Percentiles rank a stretch among this genome's conserved stretches.
phyloP scores from a whole-genome alignment of 2,113 vertebrate species.

The Leuciscus idus region DNA sequence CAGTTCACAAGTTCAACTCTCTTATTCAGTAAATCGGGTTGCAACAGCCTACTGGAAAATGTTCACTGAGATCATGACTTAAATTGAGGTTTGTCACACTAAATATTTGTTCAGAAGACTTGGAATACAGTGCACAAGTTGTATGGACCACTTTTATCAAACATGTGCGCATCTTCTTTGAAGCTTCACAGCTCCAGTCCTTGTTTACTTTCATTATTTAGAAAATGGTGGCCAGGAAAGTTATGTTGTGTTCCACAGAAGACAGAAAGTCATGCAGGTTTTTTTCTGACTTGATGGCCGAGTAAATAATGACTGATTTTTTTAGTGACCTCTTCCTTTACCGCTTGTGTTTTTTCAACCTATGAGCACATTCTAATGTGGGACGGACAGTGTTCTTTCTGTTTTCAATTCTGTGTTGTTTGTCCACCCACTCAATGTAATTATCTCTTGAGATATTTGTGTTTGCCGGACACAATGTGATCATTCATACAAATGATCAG shows the following conservation, averaged over 20 bases:
- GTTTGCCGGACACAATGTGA: conserved; percentile 54
- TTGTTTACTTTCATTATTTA: background rate
- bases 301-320: background rate
- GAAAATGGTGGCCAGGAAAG: background rate
- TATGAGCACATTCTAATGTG: conserved; percentile 17
- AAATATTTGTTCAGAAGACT: background rate
- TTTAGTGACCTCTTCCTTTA: background rate
- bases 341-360: background rate
- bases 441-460: conserved; percentile 59
- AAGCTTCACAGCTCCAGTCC: background rate
- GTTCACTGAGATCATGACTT: background rate
- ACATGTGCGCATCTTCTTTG: background rate
- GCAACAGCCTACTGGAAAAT: background rate
- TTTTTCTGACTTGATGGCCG: background rate
- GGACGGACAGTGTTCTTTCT: conserved; percentile 42
- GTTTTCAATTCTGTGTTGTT: conserved; percentile 48
- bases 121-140: background rate
- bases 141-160: background rate
- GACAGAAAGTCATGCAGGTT: background rate
- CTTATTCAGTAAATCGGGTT: background rate
- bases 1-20: background rate
- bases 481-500: conserved; percentile 56
- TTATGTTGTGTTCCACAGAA: background rate
- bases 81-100: no score
- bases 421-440: conserved; percentile 59